A percentile compares a stretch with the other conserved stretches of the same genome.
Evolutionary conservation across 2,888 invertebrate species (phyloP).

Genomic region (Amblyjoppa fuscipennis): DNA sequence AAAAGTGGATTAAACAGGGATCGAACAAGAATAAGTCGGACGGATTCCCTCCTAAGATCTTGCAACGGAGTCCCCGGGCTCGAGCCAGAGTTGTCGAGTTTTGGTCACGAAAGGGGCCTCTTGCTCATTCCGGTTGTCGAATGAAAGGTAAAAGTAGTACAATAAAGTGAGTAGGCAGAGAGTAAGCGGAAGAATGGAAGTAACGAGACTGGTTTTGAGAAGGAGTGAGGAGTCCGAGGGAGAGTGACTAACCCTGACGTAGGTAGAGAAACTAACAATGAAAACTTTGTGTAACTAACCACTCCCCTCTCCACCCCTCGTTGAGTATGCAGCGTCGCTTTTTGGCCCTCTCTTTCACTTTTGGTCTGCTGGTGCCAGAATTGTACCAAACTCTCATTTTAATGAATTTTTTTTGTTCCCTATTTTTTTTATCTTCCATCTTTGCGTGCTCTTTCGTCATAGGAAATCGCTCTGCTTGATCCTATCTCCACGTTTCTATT

Average conservation of each 20-base stretch:
- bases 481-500: slow-evolving; percentile 3
- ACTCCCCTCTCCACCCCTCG: slow-evolving; percentile 26
- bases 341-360: slow-evolving; percentile 51
- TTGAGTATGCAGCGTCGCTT: slow-evolving; percentile 8
- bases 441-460: not conserved
- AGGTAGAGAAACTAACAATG: slow-evolving; percentile 70
- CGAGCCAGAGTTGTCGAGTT: slow-evolving; percentile 32
- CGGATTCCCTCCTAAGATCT: slow-evolving; percentile 24
- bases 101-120: slow-evolving; percentile 47
- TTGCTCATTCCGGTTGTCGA: slow-evolving; percentile 50
- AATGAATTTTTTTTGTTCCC: not conserved
- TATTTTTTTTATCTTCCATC: slow-evolving; percentile 11
- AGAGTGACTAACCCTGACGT: slow-evolving; percentile 55
- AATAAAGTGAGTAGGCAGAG: slow-evolving; percentile 29
- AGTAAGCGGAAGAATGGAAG: slow-evolving; percentile 51
- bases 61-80: not conserved
- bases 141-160: slow-evolving; percentile 43
- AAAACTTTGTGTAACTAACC: slow-evolving; percentile 73
- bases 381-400: slow-evolving; percentile 12
- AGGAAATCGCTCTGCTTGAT: not conserved
- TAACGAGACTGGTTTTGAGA: slow-evolving; percentile 56
- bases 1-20: slow-evolving; percentile 37
- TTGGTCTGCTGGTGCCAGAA: slow-evolving; percentile 49
- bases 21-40: slow-evolving; percentile 21
- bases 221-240: slow-evolving; percentile 3